phyloP scores from a whole-genome alignment of 2,888 invertebrate genomes.

The Ectobius pallidus region DNA sequence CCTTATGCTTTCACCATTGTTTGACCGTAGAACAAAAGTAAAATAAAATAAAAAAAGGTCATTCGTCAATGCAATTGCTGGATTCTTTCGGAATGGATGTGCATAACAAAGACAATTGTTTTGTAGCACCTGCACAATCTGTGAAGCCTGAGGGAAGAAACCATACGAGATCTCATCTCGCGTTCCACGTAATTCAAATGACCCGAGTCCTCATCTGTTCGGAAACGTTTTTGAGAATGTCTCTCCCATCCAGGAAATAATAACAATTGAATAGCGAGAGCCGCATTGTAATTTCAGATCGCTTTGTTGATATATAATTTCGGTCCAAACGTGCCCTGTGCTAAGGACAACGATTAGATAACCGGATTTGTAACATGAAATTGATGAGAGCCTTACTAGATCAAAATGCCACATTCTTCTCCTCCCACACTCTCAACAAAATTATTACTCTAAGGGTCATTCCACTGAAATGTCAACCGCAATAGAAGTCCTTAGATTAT shows the following conservation, averaged over 20 bases:
- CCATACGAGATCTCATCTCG: background rate
- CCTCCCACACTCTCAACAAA: too few species aligned
- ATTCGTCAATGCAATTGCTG: too few species aligned
- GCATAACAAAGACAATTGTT: conserved; percentile 9
- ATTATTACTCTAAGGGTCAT: too few species aligned
- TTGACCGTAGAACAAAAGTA: too few species aligned
- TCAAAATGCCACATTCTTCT: background rate
- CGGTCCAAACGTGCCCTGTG: conserved; percentile 20
- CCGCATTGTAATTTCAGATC: conserved; percentile 28
- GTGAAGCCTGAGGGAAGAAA: background rate
- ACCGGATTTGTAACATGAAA: conserved; percentile 9
- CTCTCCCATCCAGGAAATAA: too few species aligned
- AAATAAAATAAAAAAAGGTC: too few species aligned
- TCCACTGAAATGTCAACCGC: too few species aligned
- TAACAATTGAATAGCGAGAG: conserved; percentile 31
- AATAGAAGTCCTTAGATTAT: too few species aligned
- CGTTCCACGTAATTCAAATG: conserved; percentile 11
- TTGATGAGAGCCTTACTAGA: background rate
- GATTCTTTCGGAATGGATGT: too few species aligned
- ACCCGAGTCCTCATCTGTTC: background rate
- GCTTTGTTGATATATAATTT: conserved; percentile 28
- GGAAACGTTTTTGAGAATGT: too few species aligned
- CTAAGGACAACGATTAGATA: conserved; percentile 26
- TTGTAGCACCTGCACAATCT: background rate
- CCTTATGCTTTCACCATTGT: too few species aligned